Evolutionary conservation across 37 sponge, comb jelly and placozoan genomes (phyloP).

Genomic region (Crambe crambe): DNA sequence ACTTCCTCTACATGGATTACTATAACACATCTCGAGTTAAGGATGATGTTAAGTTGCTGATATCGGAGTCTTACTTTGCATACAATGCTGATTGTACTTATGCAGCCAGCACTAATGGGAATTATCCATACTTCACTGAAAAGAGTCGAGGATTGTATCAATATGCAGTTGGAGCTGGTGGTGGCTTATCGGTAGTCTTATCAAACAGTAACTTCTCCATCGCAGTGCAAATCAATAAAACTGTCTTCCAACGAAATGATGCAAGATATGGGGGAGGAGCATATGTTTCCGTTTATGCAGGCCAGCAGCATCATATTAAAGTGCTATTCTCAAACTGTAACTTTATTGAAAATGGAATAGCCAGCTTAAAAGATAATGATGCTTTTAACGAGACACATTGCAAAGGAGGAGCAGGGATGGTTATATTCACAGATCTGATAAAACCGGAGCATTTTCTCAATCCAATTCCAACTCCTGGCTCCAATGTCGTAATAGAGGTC

Average conservation of each 20-base stretch:
- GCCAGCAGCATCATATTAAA: not conserved
- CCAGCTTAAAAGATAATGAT: not conserved
- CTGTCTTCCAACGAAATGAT: conserved; percentile 10
- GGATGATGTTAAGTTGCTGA: not conserved
- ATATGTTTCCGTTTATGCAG: not conserved
- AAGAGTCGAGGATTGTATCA: not conserved
- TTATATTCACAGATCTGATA: conserved; percentile 3
- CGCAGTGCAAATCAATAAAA: conserved; percentile 1
- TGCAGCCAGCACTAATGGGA: conserved; percentile 1
- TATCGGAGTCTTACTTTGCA: not conserved
- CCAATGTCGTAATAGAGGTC: not conserved
- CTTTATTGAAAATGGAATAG: not conserved
- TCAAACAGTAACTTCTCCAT: conserved; percentile 24
- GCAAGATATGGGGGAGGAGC: conserved; percentile 15
- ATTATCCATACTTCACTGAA: not conserved
- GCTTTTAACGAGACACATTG: not conserved
- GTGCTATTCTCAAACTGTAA: not conserved
- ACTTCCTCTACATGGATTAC: conserved; percentile 36
- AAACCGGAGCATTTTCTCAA: not conserved
- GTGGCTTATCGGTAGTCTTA: conserved; percentile 44
- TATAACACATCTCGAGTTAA: not conserved
- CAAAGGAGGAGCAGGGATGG: conserved; percentile 18
- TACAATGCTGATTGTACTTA: conserved; percentile 11
- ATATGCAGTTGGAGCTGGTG: conserved; percentile 34
- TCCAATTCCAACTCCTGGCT: not conserved